phyloP scores from a whole-genome alignment of 2,113 vertebrate genomes.

The Prionailurus bengalensis region DNA sequence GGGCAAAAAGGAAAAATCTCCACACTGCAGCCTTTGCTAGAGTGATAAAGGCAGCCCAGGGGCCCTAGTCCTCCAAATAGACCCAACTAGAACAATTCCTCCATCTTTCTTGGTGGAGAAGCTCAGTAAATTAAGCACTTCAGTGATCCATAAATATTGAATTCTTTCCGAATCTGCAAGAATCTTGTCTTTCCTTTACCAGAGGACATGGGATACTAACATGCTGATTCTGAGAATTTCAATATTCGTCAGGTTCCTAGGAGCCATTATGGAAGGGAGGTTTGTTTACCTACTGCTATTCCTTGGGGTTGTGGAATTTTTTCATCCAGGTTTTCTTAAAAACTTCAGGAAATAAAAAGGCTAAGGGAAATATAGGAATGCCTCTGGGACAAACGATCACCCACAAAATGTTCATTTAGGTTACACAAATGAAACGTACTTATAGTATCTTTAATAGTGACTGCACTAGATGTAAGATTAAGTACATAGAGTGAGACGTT shows the following conservation, averaged over 20 bases:
- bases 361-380: neutral
- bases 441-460: neutral
- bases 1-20: neutral
- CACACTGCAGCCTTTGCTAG: neutral
- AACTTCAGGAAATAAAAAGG: conserved; percentile 3
- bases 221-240: conserved; percentile 25
- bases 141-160: neutral
- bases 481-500: neutral
- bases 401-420: neutral
- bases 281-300: neutral
- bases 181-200: conserved; percentile 17
- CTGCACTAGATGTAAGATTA: neutral
- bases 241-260: conserved; percentile 1
- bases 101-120: neutral
- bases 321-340: conserved; percentile 21
- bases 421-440: neutral
- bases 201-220: neutral
- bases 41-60: neutral
- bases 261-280: neutral
- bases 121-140: neutral
- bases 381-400: neutral
- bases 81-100: neutral
- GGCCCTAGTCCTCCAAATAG: neutral
- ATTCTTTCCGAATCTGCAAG: conserved; percentile 41
- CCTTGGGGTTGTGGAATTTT: neutral